phyloP scores from a whole-genome alignment of 1,140 invertebrate genomes.

The Drosophila nigromelanica region DNA sequence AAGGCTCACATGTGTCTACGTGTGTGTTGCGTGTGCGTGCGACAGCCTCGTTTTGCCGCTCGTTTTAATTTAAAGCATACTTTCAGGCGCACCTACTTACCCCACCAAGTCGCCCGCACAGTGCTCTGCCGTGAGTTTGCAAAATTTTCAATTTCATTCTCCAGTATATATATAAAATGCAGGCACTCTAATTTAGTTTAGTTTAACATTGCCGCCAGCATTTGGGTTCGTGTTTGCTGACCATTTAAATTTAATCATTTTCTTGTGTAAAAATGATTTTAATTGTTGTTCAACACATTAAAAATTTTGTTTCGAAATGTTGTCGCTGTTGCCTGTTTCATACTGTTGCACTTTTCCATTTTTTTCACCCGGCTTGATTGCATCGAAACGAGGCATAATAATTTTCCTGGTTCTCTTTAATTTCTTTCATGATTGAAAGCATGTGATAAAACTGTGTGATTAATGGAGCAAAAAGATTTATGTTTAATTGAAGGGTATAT shows the following conservation, averaged over 20 bases:
- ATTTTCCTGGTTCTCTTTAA: constrained; percentile 29
- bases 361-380: constrained; percentile 29
- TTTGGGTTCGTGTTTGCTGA: constrained; percentile 43
- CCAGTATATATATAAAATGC: constrained; percentile 23
- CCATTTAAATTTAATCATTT: constrained; percentile 66
- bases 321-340: constrained; percentile 23
- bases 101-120: not conserved
- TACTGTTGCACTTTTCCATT: constrained; percentile 36
- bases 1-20: constrained; percentile 7
- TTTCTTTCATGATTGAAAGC: constrained; percentile 9
- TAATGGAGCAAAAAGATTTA: constrained; percentile 20
- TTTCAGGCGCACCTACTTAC: constrained; percentile 27
- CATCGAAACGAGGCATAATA: constrained; percentile 38
- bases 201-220: constrained; percentile 6
- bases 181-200: constrained; percentile 40
- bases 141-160: constrained; percentile 55
- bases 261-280: constrained; percentile 70
- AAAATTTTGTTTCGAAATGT: constrained; percentile 64
- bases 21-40: constrained; percentile 40
- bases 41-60: constrained; percentile 52
- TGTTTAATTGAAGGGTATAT: constrained; percentile 8
- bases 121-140: constrained; percentile 15
- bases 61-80: constrained; percentile 60
- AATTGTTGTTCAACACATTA: constrained; percentile 70
- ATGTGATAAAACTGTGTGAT: constrained; percentile 33